phyloP scores from a whole-genome alignment of 1,140 invertebrate species.

The Bombus affinis region DNA sequence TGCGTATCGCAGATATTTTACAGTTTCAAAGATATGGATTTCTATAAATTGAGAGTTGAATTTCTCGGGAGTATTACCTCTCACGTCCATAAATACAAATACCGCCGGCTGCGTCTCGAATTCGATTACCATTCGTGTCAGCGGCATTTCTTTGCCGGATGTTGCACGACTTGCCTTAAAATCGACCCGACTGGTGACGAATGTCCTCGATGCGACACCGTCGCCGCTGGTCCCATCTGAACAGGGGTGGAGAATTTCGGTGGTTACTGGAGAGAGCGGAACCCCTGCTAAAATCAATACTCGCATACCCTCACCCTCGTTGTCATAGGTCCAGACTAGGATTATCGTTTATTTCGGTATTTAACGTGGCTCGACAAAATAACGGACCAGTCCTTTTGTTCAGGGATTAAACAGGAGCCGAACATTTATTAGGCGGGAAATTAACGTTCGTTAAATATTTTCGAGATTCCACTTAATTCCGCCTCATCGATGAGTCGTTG shows the following conservation, averaged over 20 bases:
- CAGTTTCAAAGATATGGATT: background rate
- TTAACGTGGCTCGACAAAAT: conserved; percentile 37
- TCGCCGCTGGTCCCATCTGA: background rate
- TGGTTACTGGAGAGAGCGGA: background rate
- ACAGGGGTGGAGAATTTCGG: conserved; percentile 31
- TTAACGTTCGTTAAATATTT: conserved; percentile 46
- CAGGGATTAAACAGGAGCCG: conserved; percentile 23
- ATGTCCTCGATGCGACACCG: conserved; percentile 12
- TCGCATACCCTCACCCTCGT: conserved; percentile 27
- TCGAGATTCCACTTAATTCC: background rate
- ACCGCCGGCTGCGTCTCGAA: too few relatives aligned
- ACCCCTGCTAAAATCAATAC: conserved; percentile 61
- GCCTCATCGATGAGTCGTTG: too few relatives aligned
- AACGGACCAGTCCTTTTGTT: conserved; percentile 21
- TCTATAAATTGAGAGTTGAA: background rate
- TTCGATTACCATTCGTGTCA: too few relatives aligned
- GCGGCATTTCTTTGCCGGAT: too few relatives aligned
- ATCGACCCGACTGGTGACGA: background rate
- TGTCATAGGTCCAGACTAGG: conserved; percentile 59
- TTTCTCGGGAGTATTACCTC: too few relatives aligned
- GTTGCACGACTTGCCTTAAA: background rate
- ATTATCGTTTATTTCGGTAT: conserved; percentile 54
- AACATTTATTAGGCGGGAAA: conserved; percentile 42
- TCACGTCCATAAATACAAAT: too few relatives aligned
- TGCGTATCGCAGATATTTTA: background rate